Evolutionary conservation across 2,797 vertebrate genomes (phyloP).

Genomic region (Erethizon dorsatum): DNA sequence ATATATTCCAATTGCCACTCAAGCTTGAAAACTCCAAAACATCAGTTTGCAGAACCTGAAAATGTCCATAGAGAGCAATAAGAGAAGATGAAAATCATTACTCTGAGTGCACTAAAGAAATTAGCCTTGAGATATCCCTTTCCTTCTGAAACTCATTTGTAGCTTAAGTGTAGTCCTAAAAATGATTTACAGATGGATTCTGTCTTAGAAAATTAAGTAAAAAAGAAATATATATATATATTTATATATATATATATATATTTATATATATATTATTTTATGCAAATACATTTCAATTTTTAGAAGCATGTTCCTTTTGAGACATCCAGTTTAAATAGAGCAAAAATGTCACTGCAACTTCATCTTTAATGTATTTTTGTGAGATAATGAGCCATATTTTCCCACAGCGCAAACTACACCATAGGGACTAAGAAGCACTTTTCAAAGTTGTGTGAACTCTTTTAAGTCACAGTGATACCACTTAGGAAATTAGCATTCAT

Average conservation of each 20-base stretch:
- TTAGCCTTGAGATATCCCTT: conserved; percentile 4
- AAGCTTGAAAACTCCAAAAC: conserved; percentile 73
- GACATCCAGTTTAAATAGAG: conserved; percentile 52
- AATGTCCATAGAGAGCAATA: conserved; percentile 48
- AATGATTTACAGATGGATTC: background rate
- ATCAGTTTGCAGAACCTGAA: conserved; percentile 55
- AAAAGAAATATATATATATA: background rate
- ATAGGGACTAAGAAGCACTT: conserved; percentile 20
- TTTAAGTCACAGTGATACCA: conserved; percentile 73
- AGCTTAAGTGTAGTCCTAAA: conserved; percentile 2
- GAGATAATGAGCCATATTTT: conserved; percentile 78
- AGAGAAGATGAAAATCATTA: conserved; percentile 51
- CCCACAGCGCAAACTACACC: conserved; percentile 60
- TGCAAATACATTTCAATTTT: conserved; percentile 34
- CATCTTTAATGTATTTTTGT: conserved; percentile 66
- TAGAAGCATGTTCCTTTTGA: conserved; percentile 22
- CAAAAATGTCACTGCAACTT: conserved; percentile 51
- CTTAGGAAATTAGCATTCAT: conserved; percentile 80
- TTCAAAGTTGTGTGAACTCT: conserved; percentile 60
- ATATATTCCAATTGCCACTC: conserved; percentile 65
- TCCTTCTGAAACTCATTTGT: conserved; percentile 9
- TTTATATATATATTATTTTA: background rate
- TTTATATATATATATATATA: too few relatives aligned
- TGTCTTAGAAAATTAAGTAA: background rate
- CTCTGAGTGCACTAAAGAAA: conserved; percentile 9